Percentiles rank a stretch among this genome's conserved stretches.
phyloP scores from a whole-genome alignment of 2,113 vertebrate species.

The human region DNA sequence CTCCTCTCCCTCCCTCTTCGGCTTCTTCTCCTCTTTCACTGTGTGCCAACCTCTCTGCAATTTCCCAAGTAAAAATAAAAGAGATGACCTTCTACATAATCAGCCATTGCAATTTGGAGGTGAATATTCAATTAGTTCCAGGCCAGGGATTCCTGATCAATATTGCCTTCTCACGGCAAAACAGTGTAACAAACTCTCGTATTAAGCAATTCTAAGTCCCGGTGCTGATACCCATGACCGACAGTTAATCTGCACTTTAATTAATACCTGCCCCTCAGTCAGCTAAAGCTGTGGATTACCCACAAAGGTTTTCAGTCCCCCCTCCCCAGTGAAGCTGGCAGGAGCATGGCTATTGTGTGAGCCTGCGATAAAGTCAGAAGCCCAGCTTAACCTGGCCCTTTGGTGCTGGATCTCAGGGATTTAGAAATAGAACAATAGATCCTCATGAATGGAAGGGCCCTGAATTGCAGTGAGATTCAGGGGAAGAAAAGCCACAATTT shows the following conservation, averaged over 20 bases:
- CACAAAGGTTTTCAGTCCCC: neutral
- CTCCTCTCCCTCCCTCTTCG: fast-evolving
- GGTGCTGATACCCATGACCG: neutral
- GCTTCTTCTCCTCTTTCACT: neutral
- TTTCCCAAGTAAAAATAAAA: constrained; percentile 49
- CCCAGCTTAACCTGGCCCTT: neutral
- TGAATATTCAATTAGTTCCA: constrained; percentile 72
- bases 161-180: constrained; percentile 61
- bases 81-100: constrained; percentile 18
- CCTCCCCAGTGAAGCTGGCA: neutral
- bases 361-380: neutral
- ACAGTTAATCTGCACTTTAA: constrained; percentile 55
- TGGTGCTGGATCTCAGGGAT: neutral
- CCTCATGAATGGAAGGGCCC: neutral
- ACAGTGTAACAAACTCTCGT: constrained; percentile 57
- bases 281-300: neutral
- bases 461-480: neutral
- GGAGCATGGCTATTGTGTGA: neutral
- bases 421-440: neutral
- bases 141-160: constrained; percentile 66
- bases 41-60: neutral
- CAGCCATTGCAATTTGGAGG: constrained; percentile 49
- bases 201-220: constrained; percentile 59
- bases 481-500: neutral
- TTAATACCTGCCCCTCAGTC: constrained; percentile 50